Evolutionary conservation across 2,797 vertebrate genomes (phyloP).

Genomic region (Gymnoscopelus braueri): DNA sequence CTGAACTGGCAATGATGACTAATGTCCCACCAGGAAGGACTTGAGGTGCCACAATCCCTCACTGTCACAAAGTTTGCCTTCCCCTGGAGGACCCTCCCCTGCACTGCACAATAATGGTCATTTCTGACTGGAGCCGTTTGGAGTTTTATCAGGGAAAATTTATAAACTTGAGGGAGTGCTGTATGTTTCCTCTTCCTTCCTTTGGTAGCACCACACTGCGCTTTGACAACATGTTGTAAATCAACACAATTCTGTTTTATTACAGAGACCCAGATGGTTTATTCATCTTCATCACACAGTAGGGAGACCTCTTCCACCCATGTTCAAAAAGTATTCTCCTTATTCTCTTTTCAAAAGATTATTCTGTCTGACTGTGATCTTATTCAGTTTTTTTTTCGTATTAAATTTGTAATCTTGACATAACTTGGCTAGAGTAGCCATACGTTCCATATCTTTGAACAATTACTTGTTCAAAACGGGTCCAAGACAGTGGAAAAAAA

Average conservation of each 20-base stretch:
- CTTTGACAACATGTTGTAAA: conserved; percentile 21
- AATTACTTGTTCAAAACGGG: conserved; percentile 6
- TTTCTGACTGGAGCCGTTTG: conserved; percentile 22
- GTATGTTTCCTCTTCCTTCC: neutral
- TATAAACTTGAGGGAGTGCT: conserved; percentile 27
- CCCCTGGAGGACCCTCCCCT: conserved; percentile 21
- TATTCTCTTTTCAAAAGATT: neutral
- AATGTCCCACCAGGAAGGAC: conserved; percentile 70
- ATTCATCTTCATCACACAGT: neutral
- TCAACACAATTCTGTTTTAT: conserved; percentile 1
- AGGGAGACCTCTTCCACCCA: neutral
- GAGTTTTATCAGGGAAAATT: conserved; percentile 23
- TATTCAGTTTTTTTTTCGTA: neutral
- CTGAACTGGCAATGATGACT: conserved; percentile 77
- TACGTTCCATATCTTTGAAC: conserved; percentile 26
- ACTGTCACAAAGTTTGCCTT: conserved; percentile 68
- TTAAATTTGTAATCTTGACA: conserved; percentile 31
- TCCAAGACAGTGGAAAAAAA: neutral
- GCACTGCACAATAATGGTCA: conserved; percentile 28
- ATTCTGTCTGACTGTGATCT: too few relatives aligned
- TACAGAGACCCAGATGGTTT: neutral
- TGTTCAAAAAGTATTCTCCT: neutral
- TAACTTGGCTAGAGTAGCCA: conserved; percentile 32
- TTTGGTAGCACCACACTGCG: neutral
- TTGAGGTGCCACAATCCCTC: conserved; percentile 66